Conservation (phyloP, 1,140 invertebrate species). For the Homalodisca vitripennis region DNA sequence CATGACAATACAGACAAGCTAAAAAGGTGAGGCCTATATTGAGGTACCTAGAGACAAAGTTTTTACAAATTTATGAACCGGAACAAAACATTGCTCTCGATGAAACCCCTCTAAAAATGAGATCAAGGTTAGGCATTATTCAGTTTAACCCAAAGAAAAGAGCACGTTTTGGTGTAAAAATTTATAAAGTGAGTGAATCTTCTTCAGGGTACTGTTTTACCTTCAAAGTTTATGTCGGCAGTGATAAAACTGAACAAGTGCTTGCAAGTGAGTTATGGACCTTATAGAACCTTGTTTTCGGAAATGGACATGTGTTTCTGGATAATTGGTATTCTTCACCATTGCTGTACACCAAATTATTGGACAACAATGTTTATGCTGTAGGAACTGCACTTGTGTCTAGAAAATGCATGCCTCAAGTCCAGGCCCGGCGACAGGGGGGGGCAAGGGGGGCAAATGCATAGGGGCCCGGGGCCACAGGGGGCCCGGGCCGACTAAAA, state of each 20-base stretch:
- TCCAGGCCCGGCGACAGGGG: not conserved
- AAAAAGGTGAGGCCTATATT: not conserved
- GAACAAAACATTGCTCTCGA: not conserved
- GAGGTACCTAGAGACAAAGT: not conserved
- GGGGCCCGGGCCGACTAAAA: too few relatives aligned
- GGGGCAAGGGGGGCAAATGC: too few relatives aligned
- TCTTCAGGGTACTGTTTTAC: not conserved
- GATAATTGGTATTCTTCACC: constrained; percentile 1
- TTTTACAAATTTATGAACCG: not conserved
- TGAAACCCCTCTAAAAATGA: not conserved
- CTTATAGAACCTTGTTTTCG: not conserved
- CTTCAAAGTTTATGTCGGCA: not conserved
- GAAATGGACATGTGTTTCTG: not conserved
- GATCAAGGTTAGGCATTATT: not conserved
- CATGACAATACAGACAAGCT: not conserved
- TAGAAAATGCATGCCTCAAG: not conserved
- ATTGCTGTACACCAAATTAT: not conserved
- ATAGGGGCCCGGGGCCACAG: too few relatives aligned
- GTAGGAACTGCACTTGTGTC: not conserved
- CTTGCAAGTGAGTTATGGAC: not conserved
- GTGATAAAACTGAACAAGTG: not conserved
- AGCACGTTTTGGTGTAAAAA: not conserved
- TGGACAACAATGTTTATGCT: not conserved
- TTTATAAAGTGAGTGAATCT: constrained; percentile 2
- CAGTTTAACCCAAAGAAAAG: constrained; percentile 5